phyloP scores from a whole-genome alignment of 2,113 vertebrate species.

The Puntigrus tetrazona region DNA sequence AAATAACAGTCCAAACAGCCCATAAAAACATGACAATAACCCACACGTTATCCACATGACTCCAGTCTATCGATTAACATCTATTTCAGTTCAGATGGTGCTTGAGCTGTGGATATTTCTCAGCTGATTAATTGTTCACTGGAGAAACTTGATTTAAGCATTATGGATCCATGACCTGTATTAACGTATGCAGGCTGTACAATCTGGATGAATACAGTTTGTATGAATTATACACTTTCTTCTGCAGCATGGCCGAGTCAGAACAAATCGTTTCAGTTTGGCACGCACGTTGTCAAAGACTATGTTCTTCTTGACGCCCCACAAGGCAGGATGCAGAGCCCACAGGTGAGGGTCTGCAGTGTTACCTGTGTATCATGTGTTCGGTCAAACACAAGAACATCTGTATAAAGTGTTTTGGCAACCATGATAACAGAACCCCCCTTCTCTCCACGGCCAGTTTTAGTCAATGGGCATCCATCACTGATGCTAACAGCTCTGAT shows the following conservation, averaged over 20 bases:
- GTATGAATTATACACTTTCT: not conserved
- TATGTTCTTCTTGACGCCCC: conserved; percentile 11
- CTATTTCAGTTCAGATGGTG: not conserved
- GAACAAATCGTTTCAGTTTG: not conserved
- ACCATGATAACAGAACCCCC: conserved; percentile 44
- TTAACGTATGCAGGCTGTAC: not conserved
- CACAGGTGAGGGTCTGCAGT: conserved; percentile 26
- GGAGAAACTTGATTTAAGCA: no score
- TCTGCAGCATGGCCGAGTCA: not conserved
- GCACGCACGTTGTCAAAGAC: not conserved
- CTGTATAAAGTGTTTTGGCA: conserved; percentile 39
- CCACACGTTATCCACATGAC: not conserved
- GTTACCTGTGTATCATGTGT: conserved; percentile 29
- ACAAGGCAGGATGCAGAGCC: conserved; percentile 3
- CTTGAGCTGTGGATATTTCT: not conserved
- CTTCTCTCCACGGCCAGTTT: conserved; percentile 59
- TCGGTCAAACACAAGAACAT: conserved; percentile 33
- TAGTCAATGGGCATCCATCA: conserved; percentile 75
- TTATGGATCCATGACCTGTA: no score
- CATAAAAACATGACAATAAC: not conserved
- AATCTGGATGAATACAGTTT: not conserved
- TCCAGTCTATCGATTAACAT: not conserved
- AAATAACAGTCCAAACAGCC: not conserved
- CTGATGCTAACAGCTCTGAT: conserved; percentile 80
- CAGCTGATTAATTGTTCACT: not conserved